Evolutionary conservation across 2,113 vertebrate genomes (phyloP).

Genomic region (Hyperoodon ampullatus): DNA sequence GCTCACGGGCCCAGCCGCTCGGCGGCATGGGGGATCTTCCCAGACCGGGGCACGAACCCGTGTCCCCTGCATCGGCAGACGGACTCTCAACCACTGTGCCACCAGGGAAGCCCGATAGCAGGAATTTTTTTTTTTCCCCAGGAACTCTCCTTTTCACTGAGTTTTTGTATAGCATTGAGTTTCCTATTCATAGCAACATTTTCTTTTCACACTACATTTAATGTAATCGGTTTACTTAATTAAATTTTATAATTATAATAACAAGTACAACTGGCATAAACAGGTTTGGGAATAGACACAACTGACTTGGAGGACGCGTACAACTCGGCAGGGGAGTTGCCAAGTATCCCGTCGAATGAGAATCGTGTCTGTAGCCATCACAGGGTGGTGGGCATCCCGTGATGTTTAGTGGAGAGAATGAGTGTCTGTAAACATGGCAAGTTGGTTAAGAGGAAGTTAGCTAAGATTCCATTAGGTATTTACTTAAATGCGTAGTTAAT

Average conservation of each 20-base stretch:
- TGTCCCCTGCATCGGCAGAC: too few relatives aligned
- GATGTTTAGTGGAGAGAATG: too few relatives aligned
- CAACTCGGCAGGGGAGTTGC: neutral
- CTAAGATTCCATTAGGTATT: neutral
- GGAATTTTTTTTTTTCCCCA: neutral
- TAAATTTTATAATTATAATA: neutral
- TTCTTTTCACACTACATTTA: neutral
- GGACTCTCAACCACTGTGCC: too few relatives aligned
- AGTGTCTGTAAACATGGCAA: neutral
- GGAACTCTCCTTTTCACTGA: neutral
- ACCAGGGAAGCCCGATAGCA: too few relatives aligned
- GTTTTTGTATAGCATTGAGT: neutral
- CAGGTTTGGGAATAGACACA: neutral
- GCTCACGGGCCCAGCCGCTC: too few relatives aligned
- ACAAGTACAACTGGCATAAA: neutral
- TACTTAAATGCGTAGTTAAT: neutral
- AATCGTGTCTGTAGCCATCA: fast-evolving
- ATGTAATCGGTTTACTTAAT: neutral
- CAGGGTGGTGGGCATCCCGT: neutral
- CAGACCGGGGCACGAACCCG: too few relatives aligned
- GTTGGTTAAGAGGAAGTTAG: neutral
- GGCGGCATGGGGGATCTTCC: too few relatives aligned
- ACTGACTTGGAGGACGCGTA: neutral
- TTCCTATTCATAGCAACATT: neutral
- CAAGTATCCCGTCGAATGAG: fast-evolving